Evolutionary conservation across 2,113 vertebrate genomes (phyloP), one percentile per base, ranked within the genome.

Genomic region (Amia ocellicauda): DNA sequence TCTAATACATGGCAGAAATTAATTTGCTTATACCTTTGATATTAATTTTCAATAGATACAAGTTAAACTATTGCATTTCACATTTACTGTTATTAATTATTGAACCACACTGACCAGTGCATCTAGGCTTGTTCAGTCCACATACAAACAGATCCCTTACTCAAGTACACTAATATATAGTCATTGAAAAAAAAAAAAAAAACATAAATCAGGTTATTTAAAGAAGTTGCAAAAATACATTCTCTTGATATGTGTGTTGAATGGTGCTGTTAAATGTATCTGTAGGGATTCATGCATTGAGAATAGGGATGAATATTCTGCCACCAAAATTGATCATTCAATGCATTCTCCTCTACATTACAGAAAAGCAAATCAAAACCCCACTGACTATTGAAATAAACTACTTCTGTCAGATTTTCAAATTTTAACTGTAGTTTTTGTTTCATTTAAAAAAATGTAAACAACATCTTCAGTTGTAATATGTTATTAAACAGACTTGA

Each of bases 181-280:
- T 7, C 31, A 36, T 11, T 7, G 31, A 36, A 36, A 7, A 36
- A 36, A 2, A 1, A 36, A 36, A 36, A 7, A 36, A 36, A 36
- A 36, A 36, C 31, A 36, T 36, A 8, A 17, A 23, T 63, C 57
- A 68, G 60, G 60, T 67, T 16, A 56, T 41, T 26, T 58, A 66
- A 63, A 61, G 69, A 72, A 68, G 40, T 49, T 19, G 28, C 9
- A 42, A 64, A 7, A 57, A 7, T 29, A 28, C 27, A 29, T 27
- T 31, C 29, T 13, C 45, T 3, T 27, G 20, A 42, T 16, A 36
- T 0, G 7, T 24, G 66, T 60, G 23, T 28, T 64, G 2, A n/a
- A 14, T 62, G 69, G 70, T 80, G 72, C 74, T 59, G 74, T 70
- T 77, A n/a, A n/a, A n/a, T n/a, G n/a, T n/a, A n/a, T n/a, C n/a